A percentile compares a stretch with the other conserved stretches of the same genome.
phyloP scores from a whole-genome alignment of 2,888 invertebrate species.

The Stictocephala bisonia region DNA sequence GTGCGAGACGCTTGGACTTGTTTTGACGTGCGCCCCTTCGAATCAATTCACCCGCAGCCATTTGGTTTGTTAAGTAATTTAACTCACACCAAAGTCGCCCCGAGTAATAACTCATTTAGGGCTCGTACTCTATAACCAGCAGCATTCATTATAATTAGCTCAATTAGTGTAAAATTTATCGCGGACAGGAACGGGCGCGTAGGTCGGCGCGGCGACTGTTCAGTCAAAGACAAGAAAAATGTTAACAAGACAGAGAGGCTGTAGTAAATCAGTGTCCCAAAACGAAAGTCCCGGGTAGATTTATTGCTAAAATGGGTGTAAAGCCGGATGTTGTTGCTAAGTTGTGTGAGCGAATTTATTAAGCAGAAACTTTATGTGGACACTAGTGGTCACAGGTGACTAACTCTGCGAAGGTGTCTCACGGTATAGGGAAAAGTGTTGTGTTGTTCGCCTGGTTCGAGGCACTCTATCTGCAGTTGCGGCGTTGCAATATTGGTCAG shows the following conservation, averaged over 20 bases:
- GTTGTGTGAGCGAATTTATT: slow-evolving; percentile 12
- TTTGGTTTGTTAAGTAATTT: background rate
- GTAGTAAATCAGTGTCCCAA: slow-evolving; percentile 27
- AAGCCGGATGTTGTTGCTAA: background rate
- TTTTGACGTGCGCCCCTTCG: too few species aligned
- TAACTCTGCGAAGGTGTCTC: too few species aligned
- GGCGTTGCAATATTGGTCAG: too few species aligned
- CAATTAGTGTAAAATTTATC: slow-evolving; percentile 28
- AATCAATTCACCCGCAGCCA: too few species aligned
- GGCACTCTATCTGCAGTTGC: too few species aligned
- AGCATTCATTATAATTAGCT: slow-evolving; percentile 27
- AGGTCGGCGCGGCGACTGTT: background rate
- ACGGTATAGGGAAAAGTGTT: too few species aligned
- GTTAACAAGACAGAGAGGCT: slow-evolving; percentile 22
- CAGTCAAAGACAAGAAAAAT: slow-evolving; percentile 37
- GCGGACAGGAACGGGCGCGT: background rate
- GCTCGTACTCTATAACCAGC: background rate
- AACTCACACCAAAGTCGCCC: background rate
- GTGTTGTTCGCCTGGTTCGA: too few species aligned
- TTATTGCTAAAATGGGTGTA: slow-evolving; percentile 32
- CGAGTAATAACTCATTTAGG: slow-evolving; percentile 13
- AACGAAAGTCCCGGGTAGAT: slow-evolving; percentile 27
- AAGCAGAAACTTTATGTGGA: too few species aligned
- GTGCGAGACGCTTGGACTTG: too few species aligned
- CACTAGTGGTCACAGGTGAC: too few species aligned